These are phyloP conservation scores for Agapornis canus DNA, from an alignment of 2,797 vertebrate species.

Conservation along the genomic window DNA sequence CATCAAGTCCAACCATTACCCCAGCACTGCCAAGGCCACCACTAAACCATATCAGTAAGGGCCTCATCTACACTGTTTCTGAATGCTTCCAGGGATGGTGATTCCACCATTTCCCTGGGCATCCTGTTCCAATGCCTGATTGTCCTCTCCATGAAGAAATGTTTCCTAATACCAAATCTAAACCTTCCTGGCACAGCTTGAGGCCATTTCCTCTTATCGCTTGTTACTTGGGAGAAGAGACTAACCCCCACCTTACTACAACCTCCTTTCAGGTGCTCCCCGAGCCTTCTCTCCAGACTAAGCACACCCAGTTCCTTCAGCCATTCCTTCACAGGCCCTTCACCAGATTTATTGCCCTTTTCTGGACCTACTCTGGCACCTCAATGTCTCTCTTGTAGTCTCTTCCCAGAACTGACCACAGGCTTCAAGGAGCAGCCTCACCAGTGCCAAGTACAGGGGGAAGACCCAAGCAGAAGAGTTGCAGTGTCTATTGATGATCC, in stretches of 20 bases:
- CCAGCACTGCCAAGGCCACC: background rate
- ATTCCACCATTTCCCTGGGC: background rate
- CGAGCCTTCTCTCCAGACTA: background rate
- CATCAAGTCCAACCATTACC: background rate
- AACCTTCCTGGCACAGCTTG: background rate
- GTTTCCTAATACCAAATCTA: background rate
- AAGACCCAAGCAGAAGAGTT: background rate
- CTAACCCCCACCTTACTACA: background rate
- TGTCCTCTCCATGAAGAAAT: background rate
- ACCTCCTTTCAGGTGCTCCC: background rate
- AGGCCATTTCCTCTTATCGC: background rate
- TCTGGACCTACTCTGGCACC: background rate
- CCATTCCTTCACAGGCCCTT: background rate
- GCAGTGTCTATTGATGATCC: background rate
- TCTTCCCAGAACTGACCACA: background rate
- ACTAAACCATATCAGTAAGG: background rate
- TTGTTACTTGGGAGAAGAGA: background rate
- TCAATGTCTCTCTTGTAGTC: background rate
- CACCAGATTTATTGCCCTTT: background rate
- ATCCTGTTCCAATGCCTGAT: background rate
- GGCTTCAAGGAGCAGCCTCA: background rate
- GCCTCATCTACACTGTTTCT: background rate
- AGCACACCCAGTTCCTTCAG: background rate
- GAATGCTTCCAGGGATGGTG: background rate
- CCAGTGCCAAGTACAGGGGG: background rate